Evolutionary conservation across 2,797 vertebrate genomes (phyloP).

Genomic region (Neosalanx taihuensis): DNA sequence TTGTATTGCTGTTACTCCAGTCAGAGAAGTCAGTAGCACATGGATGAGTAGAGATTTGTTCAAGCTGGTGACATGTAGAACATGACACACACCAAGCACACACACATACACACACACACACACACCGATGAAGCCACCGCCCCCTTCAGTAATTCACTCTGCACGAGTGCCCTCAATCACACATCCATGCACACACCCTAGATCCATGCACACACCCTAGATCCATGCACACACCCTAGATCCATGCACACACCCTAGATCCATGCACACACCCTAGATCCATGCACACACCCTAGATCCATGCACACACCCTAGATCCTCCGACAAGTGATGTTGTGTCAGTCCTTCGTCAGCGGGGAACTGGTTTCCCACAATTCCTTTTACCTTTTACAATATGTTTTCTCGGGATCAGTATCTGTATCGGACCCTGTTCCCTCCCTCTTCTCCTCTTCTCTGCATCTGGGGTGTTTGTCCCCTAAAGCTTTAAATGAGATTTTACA

Average conservation of each 20-base stretch:
- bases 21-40: conserved; percentile 43
- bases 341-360: conserved; percentile 20
- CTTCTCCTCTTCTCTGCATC: background rate
- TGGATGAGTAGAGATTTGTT: conserved; percentile 50
- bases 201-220: conserved; percentile 8
- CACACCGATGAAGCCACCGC: conserved; percentile 46
- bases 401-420: conserved; percentile 39
- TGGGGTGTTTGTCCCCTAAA: background rate
- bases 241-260: conserved; percentile 20
- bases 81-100: background rate
- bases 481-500: background rate
- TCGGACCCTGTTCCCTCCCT: conserved; percentile 17
- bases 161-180: conserved; percentile 51
- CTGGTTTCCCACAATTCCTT: conserved; percentile 36
- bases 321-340: conserved; percentile 5
- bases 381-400: conserved; percentile 22
- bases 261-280: conserved; percentile 17
- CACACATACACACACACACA: background rate
- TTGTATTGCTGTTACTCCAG: conserved; percentile 36
- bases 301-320: conserved; percentile 11
- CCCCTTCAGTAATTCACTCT: conserved; percentile 44
- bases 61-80: conserved; percentile 18
- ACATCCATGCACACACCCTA: conserved; percentile 22
- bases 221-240: conserved; percentile 19
- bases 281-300: conserved; percentile 17